Evolutionary conservation across 2,113 vertebrate genomes (phyloP), one percentile per base, ranked within the genome.

Genomic region (Odontophorus gujanensis): DNA sequence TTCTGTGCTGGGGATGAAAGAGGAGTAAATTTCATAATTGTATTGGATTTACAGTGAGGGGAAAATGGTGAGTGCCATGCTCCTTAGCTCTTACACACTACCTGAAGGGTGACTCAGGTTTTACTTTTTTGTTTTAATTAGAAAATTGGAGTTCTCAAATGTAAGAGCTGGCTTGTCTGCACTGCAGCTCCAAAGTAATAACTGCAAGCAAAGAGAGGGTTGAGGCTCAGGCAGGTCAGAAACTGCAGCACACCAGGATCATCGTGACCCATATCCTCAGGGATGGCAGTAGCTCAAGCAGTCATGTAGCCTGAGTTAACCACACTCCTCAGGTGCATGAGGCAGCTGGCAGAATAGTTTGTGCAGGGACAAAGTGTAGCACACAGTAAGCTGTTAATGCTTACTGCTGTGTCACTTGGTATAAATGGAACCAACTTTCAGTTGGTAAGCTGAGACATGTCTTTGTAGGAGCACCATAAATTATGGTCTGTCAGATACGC

Each of bases 201-300:
- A 9, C 9, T 47, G 42, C 42, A 13, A 19, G 22, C 13, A 9
- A 25, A 1, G 18, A 43, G 30, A 13, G 11, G 18, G 3, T 38
- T 10, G 67, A 55, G 47, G 8, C n/a, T 59, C 68, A 26, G 16
- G 65, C 59, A 28, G 42, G 32, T 6, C n/a, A 53, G 57, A 24
- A 67, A 3, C 36, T 26, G 48, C 38, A 48, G 57, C 71, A 72
- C 40, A 7, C 6, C 2, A 20, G 40, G 30, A 66, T 36, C 0
- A 0, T 11, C 1, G 4, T 12, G 74, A 59, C 24, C 72, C 1
- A 0, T 6, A 9, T 6, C 40, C 32, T 40, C 51, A 10, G 38
- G 0, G 1, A 14, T 1, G 36, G 2, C 2, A 0, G 28, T 18
- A 7, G 22, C 20, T 26, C 9, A 30, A 10, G 51, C 1, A 10